A percentile compares a stretch with the other conserved stretches of the same genome.
phyloP scores from a whole-genome alignment of 2,888 invertebrate species.

The Lycaena phlaeas region DNA sequence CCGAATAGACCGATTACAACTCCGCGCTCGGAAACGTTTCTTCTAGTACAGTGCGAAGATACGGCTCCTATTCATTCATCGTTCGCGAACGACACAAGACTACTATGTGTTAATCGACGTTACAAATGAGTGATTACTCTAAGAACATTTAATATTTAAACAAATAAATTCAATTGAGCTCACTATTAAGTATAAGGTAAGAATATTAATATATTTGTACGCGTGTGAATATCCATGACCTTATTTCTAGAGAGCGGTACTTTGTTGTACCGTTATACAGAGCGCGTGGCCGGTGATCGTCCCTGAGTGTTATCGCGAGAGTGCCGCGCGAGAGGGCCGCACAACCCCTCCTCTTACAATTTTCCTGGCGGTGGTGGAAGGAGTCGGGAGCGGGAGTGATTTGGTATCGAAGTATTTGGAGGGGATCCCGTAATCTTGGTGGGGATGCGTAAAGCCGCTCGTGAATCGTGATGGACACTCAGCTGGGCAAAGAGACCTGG shows the following conservation, averaged over 20 bases:
- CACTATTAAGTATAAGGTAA: too few species aligned
- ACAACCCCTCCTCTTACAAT: conserved; percentile 66
- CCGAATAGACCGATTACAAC: too few species aligned
- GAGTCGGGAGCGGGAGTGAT: conserved; percentile 70
- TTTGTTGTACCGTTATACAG: conserved; percentile 58
- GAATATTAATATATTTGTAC: conserved; percentile 10
- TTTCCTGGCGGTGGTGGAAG: conserved; percentile 64
- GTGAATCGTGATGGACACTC: conserved; percentile 51
- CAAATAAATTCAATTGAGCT: too few species aligned
- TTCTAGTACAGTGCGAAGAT: too few species aligned
- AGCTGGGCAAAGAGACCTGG: conserved; percentile 54
- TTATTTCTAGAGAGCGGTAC: conserved; percentile 62
- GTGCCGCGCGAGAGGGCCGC: conserved; percentile 49
- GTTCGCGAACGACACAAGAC: too few species aligned
- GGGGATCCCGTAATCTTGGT: conserved; percentile 68
- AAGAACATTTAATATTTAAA: too few species aligned
- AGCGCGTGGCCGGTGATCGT: conserved; percentile 64
- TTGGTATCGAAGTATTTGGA: conserved; percentile 62
- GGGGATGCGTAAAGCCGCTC: conserved; percentile 64
- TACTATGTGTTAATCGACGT: not conserved
- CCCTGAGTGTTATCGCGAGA: conserved; percentile 39
- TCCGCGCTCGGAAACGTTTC: too few species aligned
- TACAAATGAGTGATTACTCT: too few species aligned
- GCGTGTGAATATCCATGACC: conserved; percentile 56
- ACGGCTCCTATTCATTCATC: too few species aligned